Evolutionary conservation across 2,888 invertebrate species (phyloP), one percentile per base, ranked within the genome.

Genomic region (Allacma fusca): DNA sequence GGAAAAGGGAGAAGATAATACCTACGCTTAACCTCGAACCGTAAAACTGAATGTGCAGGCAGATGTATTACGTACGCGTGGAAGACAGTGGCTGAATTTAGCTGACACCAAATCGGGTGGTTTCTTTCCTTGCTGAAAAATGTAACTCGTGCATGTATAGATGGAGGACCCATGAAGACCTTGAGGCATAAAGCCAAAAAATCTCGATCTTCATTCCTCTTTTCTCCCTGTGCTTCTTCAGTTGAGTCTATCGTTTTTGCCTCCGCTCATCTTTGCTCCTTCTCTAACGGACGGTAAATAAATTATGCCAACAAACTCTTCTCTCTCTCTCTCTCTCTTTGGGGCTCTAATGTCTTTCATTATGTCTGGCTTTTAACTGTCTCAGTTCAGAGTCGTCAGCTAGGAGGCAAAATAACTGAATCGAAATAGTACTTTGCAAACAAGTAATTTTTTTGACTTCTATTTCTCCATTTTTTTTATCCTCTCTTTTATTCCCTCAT

Each of bases 111-210:
- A 76, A 76, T 76, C 43, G 70, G 69, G 43, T 40, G 69, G 70
- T 70, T 70, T 76, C 76, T 76, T 68, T 74, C 68, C 68, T 28
- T 70, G 57, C 34, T 69, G 68, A 75, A 75, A 76, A 67, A 76
- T 76, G 64, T 70, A 72, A 74, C 71, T 69, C 72, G 62, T 71
- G 72, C 77, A 72, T 71, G 67, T 59, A 76, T 77, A 57, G 44
- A 76, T 59, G 71, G 71, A 71, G 71, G 44, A 71, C 57, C 50
- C 71, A 64, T 64, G 26, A 69, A 72, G 76, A 78, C 78, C 78
- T 78, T 78, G 78, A 75, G 78, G 78, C 78, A 71, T 28, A 34
- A 71, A 12, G 78, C 78, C 78, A 78, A 78, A 67, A 77, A 68
- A 71, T 72, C 72, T 59, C 72, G 59, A 72, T 72, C 68, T 67